A percentile compares a stretch with the other conserved stretches of the same genome.
Evolutionary conservation across 2,888 invertebrate species (phyloP).

Genomic region (Morpho helenor): DNA sequence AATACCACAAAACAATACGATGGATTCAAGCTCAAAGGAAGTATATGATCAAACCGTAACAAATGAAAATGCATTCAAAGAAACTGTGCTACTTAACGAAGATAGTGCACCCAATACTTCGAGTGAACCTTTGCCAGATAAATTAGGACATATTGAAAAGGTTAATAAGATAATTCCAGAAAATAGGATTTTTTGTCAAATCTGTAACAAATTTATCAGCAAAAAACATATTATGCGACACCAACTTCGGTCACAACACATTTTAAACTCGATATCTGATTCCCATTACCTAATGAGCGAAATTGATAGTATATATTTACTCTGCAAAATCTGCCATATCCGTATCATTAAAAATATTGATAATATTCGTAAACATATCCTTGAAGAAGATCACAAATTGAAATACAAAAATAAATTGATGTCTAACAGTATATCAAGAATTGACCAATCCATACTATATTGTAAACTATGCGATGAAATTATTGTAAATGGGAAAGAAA

Average conservation of each 20-base stretch:
- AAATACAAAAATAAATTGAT: slow-evolving; percentile 10
- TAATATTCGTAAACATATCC: slow-evolving; percentile 7
- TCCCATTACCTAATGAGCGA: slow-evolving; percentile 13
- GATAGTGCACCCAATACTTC: too few species aligned
- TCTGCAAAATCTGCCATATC: slow-evolving; percentile 19
- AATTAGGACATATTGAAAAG: background rate
- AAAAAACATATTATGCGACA: slow-evolving; percentile 4
- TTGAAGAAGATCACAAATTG: slow-evolving; percentile 1
- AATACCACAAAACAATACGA: too few species aligned
- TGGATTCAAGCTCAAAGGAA: too few species aligned
- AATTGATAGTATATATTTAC: background rate
- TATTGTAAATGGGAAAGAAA: slow-evolving; percentile 15
- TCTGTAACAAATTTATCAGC: slow-evolving; percentile 13
- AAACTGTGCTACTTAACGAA: too few species aligned
- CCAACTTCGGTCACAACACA: slow-evolving; percentile 6
- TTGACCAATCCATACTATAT: background rate
- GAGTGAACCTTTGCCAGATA: too few species aligned
- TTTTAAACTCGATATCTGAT: slow-evolving; percentile 9
- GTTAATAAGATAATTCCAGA: background rate
- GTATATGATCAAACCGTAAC: too few species aligned
- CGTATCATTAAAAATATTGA: background rate
- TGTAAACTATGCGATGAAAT: slow-evolving; percentile 18
- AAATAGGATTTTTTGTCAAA: slow-evolving; percentile 3
- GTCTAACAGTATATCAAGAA: slow-evolving; percentile 7
- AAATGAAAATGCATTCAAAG: background rate